phyloP scores from a whole-genome alignment of 2,888 invertebrate genomes.

The Endotricha flammealis region DNA sequence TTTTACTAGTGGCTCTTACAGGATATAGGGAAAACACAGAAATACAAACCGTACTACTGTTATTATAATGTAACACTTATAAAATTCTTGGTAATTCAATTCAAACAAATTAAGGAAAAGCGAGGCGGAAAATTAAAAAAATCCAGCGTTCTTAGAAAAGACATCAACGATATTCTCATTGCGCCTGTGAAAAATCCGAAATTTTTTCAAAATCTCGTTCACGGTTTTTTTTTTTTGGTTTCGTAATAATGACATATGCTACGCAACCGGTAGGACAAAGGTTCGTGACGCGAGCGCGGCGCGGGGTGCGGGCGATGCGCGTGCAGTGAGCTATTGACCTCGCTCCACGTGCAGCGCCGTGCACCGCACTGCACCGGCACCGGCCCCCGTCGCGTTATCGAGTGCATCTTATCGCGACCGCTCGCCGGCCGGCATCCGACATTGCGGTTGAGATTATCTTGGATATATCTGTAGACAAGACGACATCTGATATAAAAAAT shows the following conservation, averaged over 20 bases:
- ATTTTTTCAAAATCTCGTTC: too few relatives aligned
- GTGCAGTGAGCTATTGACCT: slow-evolving; percentile 59
- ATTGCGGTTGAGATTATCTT: background rate
- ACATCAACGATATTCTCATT: slow-evolving; percentile 30
- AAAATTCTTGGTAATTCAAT: background rate
- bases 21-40: too few relatives aligned
- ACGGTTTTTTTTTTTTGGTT: too few relatives aligned
- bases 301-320: slow-evolving; percentile 29
- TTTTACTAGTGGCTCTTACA: too few relatives aligned
- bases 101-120: background rate
- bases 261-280: slow-evolving; percentile 26
- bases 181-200: slow-evolving; percentile 1
- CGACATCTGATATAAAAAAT: too few relatives aligned
- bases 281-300: slow-evolving; percentile 25
- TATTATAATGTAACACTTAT: too few relatives aligned
- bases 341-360: slow-evolving; percentile 45
- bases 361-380: slow-evolving; percentile 18
- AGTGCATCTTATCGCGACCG: slow-evolving; percentile 2
- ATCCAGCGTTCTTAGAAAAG: slow-evolving; percentile 27
- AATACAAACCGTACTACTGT: too few relatives aligned
- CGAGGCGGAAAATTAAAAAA: background rate
- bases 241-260: too few relatives aligned
- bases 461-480: background rate
- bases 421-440: background rate
- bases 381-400: slow-evolving; percentile 12